phyloP scores from a whole-genome alignment of 2,888 invertebrate genomes.

The Pollenia labialis region DNA sequence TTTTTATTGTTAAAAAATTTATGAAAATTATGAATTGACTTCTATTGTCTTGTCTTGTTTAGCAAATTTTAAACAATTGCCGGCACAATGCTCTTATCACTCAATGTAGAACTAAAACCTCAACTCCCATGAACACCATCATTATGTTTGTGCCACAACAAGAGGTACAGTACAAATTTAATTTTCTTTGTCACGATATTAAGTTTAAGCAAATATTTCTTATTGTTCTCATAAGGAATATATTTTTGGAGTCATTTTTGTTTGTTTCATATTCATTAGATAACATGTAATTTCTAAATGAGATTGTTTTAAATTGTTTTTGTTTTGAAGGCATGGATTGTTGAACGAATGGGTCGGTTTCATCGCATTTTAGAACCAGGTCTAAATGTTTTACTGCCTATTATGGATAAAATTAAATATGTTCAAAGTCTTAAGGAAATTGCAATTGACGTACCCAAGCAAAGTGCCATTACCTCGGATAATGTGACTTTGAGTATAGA shows the following conservation, averaged over 20 bases:
- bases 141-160: conserved; percentile 99
- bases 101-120: conserved; percentile 79
- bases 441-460: conserved; percentile 99
- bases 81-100: conserved; percentile 68
- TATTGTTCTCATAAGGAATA: background rate
- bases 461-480: conserved; percentile 98
- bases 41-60: background rate
- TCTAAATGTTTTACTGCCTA: conserved; percentile 94
- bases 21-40: background rate
- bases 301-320: background rate
- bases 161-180: conserved; percentile 87
- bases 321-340: conserved; percentile 93
- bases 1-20: background rate
- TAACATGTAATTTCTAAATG: conserved; percentile 34
- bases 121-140: conserved; percentile 94
- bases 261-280: conserved; percentile 7
- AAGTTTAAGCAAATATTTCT: background rate
- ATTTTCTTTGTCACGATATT: background rate
- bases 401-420: conserved; percentile 97
- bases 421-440: conserved; percentile 99
- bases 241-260: background rate
- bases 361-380: conserved; percentile 97
- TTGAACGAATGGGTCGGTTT: conserved; percentile 99
- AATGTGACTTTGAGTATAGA: conserved; percentile 98
- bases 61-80: conserved; percentile 64